phyloP scores from a whole-genome alignment of 1,140 invertebrate genomes.

The Brachystomella parvula region DNA sequence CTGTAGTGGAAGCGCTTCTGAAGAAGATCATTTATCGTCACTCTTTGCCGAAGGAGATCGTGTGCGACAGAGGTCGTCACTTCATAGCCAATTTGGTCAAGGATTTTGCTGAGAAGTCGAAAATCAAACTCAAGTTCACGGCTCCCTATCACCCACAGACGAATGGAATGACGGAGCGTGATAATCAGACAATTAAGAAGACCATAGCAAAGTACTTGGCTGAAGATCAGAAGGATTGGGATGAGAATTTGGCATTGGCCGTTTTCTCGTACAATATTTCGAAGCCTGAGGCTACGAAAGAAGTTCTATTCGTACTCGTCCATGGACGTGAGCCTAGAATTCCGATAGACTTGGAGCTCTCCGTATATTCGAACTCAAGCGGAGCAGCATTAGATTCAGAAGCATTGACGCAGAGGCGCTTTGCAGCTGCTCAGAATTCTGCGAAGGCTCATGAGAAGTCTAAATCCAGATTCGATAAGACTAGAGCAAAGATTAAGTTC shows the following conservation, averaged over 20 bases:
- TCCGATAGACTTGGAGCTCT: no score
- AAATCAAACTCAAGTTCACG: conserved; percentile 27
- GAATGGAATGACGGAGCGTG: conserved; percentile 1
- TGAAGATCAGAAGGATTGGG: conserved; percentile 43
- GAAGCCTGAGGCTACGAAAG: conserved; percentile 42
- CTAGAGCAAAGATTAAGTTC: no score
- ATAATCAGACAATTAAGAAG: background rate
- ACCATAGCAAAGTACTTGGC: conserved; percentile 40
- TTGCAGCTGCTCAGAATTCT: no score
- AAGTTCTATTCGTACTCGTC: conserved; percentile 44
- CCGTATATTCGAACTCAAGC: no score
- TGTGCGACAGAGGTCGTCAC: conserved; percentile 40
- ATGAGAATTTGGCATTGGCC: conserved; percentile 43
- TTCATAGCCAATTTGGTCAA: conserved; percentile 39
- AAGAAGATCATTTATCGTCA: conserved; percentile 11
- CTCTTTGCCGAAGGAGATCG: conserved; percentile 38
- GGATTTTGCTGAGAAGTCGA: conserved; percentile 35
- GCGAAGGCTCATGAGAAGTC: no score
- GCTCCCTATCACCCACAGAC: background rate
- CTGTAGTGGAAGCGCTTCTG: background rate
- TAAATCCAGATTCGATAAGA: no score
- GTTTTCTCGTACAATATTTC: conserved; percentile 46
- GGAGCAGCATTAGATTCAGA: no score
- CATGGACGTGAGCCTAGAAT: conserved; percentile 44
- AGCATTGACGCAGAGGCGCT: no score